A percentile compares a stretch with the other conserved stretches of the same genome.
These are phyloP conservation scores for Neolamprologus kungweensis DNA, from an alignment of 2,113 vertebrate species.

Conservation along the genomic window DNA sequence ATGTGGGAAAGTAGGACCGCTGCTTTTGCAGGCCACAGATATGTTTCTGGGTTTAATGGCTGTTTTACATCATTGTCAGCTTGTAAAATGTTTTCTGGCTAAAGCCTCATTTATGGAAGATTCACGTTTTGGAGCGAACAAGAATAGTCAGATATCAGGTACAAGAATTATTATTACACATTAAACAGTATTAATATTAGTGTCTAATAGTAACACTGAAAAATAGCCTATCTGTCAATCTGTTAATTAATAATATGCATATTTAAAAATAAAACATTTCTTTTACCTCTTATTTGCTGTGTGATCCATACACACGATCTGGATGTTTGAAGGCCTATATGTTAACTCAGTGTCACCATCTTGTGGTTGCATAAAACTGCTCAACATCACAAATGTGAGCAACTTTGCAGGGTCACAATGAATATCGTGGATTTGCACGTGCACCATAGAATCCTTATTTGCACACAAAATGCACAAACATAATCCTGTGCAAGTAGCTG, in stretches of 20 bases:
- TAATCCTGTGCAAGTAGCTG: not conserved
- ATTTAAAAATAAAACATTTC: not conserved
- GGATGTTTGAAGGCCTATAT: not conserved
- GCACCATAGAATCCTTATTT: not conserved
- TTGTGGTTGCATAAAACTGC: constrained; percentile 26
- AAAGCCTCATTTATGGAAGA: not conserved
- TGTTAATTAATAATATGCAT: not conserved
- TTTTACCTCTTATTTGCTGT: not conserved
- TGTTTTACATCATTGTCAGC: constrained; percentile 43
- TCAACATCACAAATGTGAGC: not conserved
- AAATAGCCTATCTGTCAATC: not conserved
- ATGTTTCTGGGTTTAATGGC: constrained; percentile 31
- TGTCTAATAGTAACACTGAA: not conserved
- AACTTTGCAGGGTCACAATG: not conserved
- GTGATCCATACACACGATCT: not conserved
- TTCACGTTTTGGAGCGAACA: not conserved
- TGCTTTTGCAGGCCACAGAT: constrained; percentile 25
- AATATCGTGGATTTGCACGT: not conserved
- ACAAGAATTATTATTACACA: not conserved
- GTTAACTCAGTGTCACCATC: constrained; percentile 39
- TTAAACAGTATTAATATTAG: not conserved
- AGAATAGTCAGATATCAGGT: not conserved
- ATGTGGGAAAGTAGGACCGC: not conserved
- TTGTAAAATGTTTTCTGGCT: not conserved
- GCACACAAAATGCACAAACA: not conserved